Base-by-base conservation (phyloP, 2,113 vertebrate genomes). In the Laticauda laticaudata region DNA sequence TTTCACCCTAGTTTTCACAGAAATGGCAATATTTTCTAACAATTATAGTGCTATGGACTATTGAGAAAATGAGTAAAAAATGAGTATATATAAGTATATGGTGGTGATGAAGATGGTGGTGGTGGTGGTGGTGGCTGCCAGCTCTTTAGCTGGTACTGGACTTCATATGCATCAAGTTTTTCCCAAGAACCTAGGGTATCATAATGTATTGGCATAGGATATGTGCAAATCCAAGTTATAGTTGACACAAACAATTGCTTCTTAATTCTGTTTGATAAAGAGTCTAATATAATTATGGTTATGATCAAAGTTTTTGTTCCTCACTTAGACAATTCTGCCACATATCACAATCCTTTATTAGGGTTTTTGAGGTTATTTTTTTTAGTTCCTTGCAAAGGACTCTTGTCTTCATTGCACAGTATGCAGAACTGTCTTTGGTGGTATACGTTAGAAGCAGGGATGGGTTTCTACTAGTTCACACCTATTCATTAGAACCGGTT, bases 1-100 rank as follows among this genome's bases (percentile, higher is more conserved):
- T 94, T 95, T 90, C 91, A 14, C 81, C 34, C 34, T 88, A 91
- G 26, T n/a, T 95, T 91, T 93, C 69, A 90, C 51, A 23, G 92
- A 21, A 55, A 86, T 24, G 59, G 24, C 0, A 23, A 89, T 93
- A 92, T 91, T 95, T 69, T 94, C 64, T 55, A 90, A 43, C 93
- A 55, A 69, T 89, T 43, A 56, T 43, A 14, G 45, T 59, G 51
- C 43, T 69, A 34, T 43, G 75, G 18, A 81, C 69, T 75, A 75
- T 20, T 75, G 69, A 39, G n/a, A 75, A 39, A 39, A 75, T 39
- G n/a, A 2, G 2, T 20, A 18, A 69, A 69, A 15, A n/a, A 26
- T 20, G 29, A 29, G 8, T 18, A 29, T 18, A 34, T 53, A 8
- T 91, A 86, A 2, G 6, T 48, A 57, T 29, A 51, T 29, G 56